These are phyloP conservation scores for Trachemys scripta DNA, from an alignment of 2,113 vertebrate species.

Conservation along the genomic window DNA sequence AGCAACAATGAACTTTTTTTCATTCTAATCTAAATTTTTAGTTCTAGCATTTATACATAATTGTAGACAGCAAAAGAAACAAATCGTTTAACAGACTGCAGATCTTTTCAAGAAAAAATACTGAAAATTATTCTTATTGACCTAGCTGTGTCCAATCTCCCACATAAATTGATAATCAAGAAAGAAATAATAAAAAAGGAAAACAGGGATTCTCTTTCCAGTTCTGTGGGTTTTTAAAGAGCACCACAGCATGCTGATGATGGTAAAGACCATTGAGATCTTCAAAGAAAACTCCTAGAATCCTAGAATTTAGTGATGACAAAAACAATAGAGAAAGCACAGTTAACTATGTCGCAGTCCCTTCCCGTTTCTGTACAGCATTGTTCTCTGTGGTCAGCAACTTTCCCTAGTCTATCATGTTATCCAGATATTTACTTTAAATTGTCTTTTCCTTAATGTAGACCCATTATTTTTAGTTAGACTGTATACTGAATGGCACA, in stretches of 20 bases:
- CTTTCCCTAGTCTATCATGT: background rate
- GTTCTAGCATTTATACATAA: background rate
- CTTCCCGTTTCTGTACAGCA: background rate
- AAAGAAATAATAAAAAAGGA: background rate
- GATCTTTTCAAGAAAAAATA: background rate
- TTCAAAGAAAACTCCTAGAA: background rate
- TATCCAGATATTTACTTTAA: background rate
- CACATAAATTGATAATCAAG: background rate
- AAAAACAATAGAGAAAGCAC: background rate
- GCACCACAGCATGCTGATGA: background rate
- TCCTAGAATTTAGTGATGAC: background rate
- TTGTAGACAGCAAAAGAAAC: background rate
- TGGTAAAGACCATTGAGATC: background rate
- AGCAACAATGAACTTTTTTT: background rate
- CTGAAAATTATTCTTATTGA: background rate
- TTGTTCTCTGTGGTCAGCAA: background rate
- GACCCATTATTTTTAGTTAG: background rate
- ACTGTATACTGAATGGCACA: background rate
- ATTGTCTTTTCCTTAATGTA: background rate
- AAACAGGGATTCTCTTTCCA: background rate
- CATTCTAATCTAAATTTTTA: background rate
- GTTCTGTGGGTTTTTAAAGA: background rate
- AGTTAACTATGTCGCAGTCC: background rate
- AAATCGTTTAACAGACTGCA: background rate
- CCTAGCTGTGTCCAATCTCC: background rate